phyloP scores from a whole-genome alignment of 1,140 invertebrate species.

The Branchinecta lynchi region DNA sequence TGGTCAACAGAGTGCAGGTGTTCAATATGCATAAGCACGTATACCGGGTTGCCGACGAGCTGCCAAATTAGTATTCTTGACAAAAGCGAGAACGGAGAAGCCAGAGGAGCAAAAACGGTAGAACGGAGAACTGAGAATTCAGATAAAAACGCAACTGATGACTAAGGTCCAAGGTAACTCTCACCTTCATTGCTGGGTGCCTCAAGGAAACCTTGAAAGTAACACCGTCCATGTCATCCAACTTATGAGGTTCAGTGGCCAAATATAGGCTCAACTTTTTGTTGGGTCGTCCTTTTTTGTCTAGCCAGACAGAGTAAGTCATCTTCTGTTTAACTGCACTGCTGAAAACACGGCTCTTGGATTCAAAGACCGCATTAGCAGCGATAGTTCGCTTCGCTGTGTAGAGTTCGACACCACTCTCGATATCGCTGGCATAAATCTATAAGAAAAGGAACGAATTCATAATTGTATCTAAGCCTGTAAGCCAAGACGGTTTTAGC shows the following conservation, averaged over 20 bases:
- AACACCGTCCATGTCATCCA: slow-evolving; percentile 17
- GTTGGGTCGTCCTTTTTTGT: slow-evolving; percentile 49
- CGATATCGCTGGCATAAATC: not conserved
- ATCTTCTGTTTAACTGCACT: not conserved
- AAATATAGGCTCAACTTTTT: slow-evolving; percentile 33
- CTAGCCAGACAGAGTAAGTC: slow-evolving; percentile 39
- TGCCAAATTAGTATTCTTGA: too few relatives aligned
- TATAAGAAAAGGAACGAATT: too few relatives aligned
- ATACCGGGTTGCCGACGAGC: too few relatives aligned
- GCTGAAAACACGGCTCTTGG: not conserved
- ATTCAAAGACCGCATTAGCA: not conserved
- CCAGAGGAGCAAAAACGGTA: too few relatives aligned
- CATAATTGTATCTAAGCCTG: too few relatives aligned
- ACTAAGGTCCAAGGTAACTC: too few relatives aligned
- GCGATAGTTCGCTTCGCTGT: slow-evolving; percentile 16
- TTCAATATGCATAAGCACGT: too few relatives aligned
- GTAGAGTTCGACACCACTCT: slow-evolving; percentile 16
- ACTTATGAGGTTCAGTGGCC: slow-evolving; percentile 13
- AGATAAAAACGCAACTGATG: too few relatives aligned
- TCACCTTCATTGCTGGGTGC: slow-evolving; percentile 15
- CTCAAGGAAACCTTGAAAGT: slow-evolving; percentile 10
- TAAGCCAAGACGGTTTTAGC: too few relatives aligned
- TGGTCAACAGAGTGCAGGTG: too few relatives aligned
- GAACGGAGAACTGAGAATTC: too few relatives aligned
- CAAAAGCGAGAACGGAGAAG: too few relatives aligned